phyloP scores from a whole-genome alignment of 2,888 invertebrate species.

The Antheraea assamensis region DNA sequence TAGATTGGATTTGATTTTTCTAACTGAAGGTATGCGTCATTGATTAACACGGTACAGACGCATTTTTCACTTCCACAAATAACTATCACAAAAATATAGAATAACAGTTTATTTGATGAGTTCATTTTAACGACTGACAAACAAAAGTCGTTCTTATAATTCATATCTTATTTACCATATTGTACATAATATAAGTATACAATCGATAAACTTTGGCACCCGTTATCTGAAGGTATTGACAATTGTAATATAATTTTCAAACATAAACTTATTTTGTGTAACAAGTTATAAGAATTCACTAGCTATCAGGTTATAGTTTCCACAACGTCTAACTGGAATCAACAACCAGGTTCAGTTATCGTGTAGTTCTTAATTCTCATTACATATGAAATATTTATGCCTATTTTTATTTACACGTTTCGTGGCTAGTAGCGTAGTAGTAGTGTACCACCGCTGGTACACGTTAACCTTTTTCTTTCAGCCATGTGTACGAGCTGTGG shows the following conservation, averaged over 20 bases:
- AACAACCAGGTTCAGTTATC: background rate
- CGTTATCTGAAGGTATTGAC: constrained; percentile 16
- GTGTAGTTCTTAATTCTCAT: background rate
- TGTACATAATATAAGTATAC: background rate
- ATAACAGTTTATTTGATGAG: background rate
- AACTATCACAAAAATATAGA: constrained; percentile 1
- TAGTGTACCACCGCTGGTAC: too few species aligned
- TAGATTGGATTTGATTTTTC: background rate
- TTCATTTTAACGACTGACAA: constrained; percentile 13
- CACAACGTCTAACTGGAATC: background rate
- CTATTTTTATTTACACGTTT: too few species aligned
- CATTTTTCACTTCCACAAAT: background rate
- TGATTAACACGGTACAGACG: background rate
- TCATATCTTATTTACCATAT: constrained; percentile 1
- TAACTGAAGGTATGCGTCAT: background rate
- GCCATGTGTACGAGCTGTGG: too few species aligned
- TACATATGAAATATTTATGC: background rate
- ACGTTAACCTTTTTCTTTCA: too few species aligned
- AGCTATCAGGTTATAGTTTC: too few species aligned
- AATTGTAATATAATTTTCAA: background rate
- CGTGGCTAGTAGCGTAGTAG: too few species aligned
- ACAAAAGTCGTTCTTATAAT: background rate
- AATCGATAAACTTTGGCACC: constrained; percentile 7
- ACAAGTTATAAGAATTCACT: background rate
- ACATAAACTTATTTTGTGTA: background rate